Evolutionary conservation across 2,888 invertebrate genomes (phyloP), one percentile per base, ranked within the genome.

Genomic region (Lepidochrysops patricia): DNA sequence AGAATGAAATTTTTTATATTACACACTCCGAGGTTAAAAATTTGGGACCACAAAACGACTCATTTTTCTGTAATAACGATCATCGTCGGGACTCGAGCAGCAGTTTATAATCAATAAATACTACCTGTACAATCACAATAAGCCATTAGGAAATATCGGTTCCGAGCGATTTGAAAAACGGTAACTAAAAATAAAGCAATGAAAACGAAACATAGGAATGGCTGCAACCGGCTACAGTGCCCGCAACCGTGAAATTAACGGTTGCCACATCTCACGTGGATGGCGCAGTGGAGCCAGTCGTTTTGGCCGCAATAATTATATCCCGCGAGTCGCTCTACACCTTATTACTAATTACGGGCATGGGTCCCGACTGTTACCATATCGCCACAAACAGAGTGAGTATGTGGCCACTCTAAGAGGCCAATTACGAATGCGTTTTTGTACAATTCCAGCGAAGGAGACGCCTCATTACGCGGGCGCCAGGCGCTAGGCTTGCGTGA

Each of bases 161-260:
- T 13, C 43, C 6, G 4, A 26, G 25, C 26, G 25, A 50, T 26
- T 50, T n/a, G 4, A 9, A 29, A 29, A 27, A n/a, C 25, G 5
- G 49, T 34, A 60, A 43, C 32, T 32, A 57, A 35, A 61, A 50
- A 27, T 43, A 54, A 7, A 34, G 27, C 23, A 52, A 27, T 27
- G 15, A 57, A 49, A 52, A 19, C 19, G 25, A 29, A 58, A 63
- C 35, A 12, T 58, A 52, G 56, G 34, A 49, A 50, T 15, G 19
- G n/a, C n/a, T 62, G 62, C 62, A 65, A 66, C 67, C 68, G 34
- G 74, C 68, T 72, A 79, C 78, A 77, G 77, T 70, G 74, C 73
- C 70, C 72, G 77, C 72, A 77, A 72, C 77, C 74, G 74, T 78
- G 74, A 77, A 80, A 79, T 82, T 80, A 80, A 77, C 70, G 65